Percentiles rank a stretch among this genome's conserved stretches.
Conservation (phyloP, 2,888 invertebrate genomes). For the Coelopa pilipes region DNA sequence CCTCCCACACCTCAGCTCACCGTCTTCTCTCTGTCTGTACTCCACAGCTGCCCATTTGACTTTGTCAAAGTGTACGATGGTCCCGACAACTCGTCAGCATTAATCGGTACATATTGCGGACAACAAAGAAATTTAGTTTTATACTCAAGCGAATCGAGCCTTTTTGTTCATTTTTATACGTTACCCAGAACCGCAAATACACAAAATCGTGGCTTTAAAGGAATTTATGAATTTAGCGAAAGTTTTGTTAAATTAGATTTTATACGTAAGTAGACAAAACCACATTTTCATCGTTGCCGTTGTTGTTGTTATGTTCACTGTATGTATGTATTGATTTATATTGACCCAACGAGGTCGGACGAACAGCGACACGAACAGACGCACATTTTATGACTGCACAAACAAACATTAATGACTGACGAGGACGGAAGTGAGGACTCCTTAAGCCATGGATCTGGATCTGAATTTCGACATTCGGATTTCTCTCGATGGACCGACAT, state of each 20-base stretch:
- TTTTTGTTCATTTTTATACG: slow-evolving; percentile 92
- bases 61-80: slow-evolving; percentile 98
- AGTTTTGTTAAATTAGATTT: slow-evolving; percentile 97
- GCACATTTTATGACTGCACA: no score
- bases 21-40: background rate
- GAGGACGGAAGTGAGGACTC: no score
- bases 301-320: slow-evolving; percentile 14
- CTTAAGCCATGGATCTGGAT: no score
- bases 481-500: background rate
- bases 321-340: background rate
- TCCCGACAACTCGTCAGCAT: slow-evolving; percentile 84
- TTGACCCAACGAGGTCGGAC: background rate
- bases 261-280: slow-evolving; percentile 67
- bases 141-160: slow-evolving; percentile 91
- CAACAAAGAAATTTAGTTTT: slow-evolving; percentile 95
- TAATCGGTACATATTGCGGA: slow-evolving; percentile 97
- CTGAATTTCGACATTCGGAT: background rate
- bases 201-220: slow-evolving; percentile 98
- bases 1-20: slow-evolving; percentile 17
- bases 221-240: slow-evolving; percentile 98
- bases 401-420: background rate
- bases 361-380: background rate
- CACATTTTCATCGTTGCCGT: background rate
- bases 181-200: slow-evolving; percentile 91
- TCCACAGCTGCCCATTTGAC: slow-evolving; percentile 94